Evolutionary conservation across 92 coral and sea anemone species (phyloP).

Genomic region (Heteractis magnifica): DNA sequence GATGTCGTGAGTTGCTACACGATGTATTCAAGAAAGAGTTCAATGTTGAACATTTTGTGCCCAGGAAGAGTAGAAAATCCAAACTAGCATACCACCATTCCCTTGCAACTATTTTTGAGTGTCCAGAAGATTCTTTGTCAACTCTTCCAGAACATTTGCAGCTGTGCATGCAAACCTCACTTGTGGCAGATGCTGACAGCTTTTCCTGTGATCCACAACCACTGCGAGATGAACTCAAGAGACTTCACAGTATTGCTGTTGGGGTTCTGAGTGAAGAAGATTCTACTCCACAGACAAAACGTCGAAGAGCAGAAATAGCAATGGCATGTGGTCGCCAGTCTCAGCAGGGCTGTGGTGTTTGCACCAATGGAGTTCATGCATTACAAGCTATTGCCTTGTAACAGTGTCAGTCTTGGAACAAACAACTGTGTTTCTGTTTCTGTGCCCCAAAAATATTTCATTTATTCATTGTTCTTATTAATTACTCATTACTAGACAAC

Average conservation of each 20-base stretch:
- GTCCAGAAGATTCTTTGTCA: conserved; percentile 47
- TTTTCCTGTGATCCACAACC: conserved; percentile 42
- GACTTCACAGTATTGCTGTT: conserved; percentile 56
- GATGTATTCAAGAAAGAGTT: conserved; percentile 26
- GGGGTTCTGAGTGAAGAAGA: conserved; percentile 59
- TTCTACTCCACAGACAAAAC: conserved; percentile 47
- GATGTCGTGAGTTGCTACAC: conserved; percentile 59
- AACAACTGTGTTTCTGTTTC: conserved; percentile 42
- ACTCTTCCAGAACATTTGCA: conserved; percentile 69
- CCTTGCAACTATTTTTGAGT: conserved; percentile 66
- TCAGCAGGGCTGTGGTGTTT: conserved; percentile 53
- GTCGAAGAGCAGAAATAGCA: conserved; percentile 50
- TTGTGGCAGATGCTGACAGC: conserved; percentile 34
- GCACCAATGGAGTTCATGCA: conserved; percentile 56
- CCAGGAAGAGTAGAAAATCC: conserved; percentile 22
- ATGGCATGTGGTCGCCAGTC: conserved; percentile 57
- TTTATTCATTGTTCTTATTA: background rate
- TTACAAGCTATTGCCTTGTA: conserved; percentile 71
- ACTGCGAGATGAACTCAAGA: conserved; percentile 64
- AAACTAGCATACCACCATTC: conserved; percentile 37
- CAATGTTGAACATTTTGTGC: conserved; percentile 5
- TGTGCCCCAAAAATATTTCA: conserved; percentile 42
- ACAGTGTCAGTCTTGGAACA: conserved; percentile 68
- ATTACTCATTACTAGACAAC: background rate
- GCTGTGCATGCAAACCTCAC: conserved; percentile 21